Evolutionary conservation across 2,797 vertebrate species (phyloP), one percentile per base, ranked within the genome.

Genomic region (Moxostoma hubbsi): DNA sequence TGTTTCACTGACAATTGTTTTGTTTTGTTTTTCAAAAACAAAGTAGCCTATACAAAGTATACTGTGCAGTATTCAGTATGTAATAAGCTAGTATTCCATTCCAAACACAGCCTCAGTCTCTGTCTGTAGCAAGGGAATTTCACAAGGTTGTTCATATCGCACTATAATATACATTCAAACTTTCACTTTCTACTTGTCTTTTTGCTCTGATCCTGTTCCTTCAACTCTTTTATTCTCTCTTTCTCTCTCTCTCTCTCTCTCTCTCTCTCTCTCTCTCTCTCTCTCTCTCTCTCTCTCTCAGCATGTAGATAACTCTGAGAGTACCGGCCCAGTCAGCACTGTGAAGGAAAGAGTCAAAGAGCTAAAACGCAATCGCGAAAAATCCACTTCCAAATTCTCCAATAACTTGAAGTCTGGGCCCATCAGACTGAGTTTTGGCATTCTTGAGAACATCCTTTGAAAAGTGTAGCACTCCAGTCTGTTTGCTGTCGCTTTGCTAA

Each of bases 401-500:
- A 4, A 64, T 47, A 10, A 59, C 54, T 53, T 16, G 18, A 77
- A 70, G 18, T 50, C 36, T n/a, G 12, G 57, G 47, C 1, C 53
- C 13, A 54, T 51, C 49, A 47, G 7, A 47, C 43, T 55, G 45
- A 51, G 47, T 69, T 81, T 71, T 69, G 58, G 67, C 76, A 57
- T 61, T 59, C 66, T 54, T 46, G 51, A 46, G 58, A 81, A 78
- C 45, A 45, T 65, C 43, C 12, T 75, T 46, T 59, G 62, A 82
- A 75, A 82, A 71, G 79, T 81, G 59, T 69, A 61, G 58, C 5
- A 5, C 24, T 46, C 62, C 71, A 75, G 69, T 67, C 62, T 59
- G 66, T 63, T 79, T 53, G 58, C 43, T 16, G 59, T 78, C 67
- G 55, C 69, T 85, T 81, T 81, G 79, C 77, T 82, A 82, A 82